These are phyloP conservation scores for Tyria jacobaeae DNA, from an alignment of 2,888 invertebrate genomes.

Conservation along the genomic window DNA sequence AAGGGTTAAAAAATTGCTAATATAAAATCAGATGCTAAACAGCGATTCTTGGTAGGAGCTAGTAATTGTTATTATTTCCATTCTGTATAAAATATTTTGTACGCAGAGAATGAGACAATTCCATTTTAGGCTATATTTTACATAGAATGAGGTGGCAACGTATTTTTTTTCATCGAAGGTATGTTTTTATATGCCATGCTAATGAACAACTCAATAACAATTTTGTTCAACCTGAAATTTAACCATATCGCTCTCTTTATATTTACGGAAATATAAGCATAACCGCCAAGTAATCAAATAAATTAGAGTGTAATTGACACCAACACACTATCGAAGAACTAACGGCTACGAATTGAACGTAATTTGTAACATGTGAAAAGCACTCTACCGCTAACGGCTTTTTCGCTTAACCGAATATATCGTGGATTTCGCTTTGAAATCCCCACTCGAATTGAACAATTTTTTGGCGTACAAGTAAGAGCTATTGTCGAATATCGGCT, in stretches of 20 bases:
- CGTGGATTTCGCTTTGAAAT: constrained; percentile 7
- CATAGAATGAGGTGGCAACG: background rate
- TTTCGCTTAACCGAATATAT: constrained; percentile 6
- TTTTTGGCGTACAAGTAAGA: constrained; percentile 6
- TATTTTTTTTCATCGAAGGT: background rate
- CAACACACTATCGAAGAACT: background rate
- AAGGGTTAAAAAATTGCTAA: background rate
- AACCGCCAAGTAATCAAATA: background rate
- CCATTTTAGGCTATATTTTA: background rate
- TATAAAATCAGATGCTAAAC: constrained; percentile 3
- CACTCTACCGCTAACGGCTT: constrained; percentile 2
- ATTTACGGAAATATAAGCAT: background rate
- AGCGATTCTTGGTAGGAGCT: background rate
- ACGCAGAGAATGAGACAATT: background rate
- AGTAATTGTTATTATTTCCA: background rate
- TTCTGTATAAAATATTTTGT: background rate
- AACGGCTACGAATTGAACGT: constrained; percentile 3
- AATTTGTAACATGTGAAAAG: constrained; percentile 13
- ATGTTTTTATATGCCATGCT: background rate
- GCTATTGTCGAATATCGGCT: constrained; percentile 1
- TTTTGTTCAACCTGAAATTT: too few relatives aligned
- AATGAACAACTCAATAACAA: background rate
- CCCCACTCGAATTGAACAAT: constrained; percentile 5
- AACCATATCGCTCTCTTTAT: background rate
- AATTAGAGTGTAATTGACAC: background rate